A percentile compares a stretch with the other conserved stretches of the same genome.
Evolutionary conservation across 2,888 invertebrate species (phyloP).

Genomic region (Sphaerophoria taeniata): DNA sequence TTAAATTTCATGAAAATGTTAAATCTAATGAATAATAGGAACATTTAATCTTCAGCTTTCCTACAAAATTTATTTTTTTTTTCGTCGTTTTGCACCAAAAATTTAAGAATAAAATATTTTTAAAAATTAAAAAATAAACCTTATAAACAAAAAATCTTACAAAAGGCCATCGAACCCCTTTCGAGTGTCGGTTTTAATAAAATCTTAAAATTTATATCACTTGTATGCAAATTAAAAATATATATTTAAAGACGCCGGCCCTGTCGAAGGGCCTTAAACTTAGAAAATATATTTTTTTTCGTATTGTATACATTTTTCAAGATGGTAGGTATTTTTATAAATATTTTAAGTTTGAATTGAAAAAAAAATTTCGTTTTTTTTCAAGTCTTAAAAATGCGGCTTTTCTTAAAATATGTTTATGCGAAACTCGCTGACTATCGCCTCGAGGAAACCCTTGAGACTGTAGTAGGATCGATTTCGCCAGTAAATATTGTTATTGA

Average conservation of each 20-base stretch:
- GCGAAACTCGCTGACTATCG: conserved; percentile 81
- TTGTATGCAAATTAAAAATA: conserved; percentile 65
- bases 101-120: neutral
- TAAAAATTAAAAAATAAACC: neutral
- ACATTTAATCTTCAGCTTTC: conserved; percentile 59
- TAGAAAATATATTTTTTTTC: neutral
- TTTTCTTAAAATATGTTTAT: conserved; percentile 80
- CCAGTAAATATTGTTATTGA: conserved; percentile 83
- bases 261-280: conserved; percentile 16
- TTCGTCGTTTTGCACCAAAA: conserved; percentile 49
- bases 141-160: conserved; percentile 56
- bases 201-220: conserved; percentile 73
- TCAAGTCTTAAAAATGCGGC: too few relatives aligned
- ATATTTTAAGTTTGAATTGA: conserved; percentile 13
- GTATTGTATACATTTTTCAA: conserved; percentile 16
- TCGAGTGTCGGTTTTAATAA: conserved; percentile 36
- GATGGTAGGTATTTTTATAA: conserved; percentile 6
- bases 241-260: neutral
- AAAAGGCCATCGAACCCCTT: conserved; percentile 65
- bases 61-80: conserved; percentile 15
- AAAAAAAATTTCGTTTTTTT: neutral
- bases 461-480: conserved; percentile 81
- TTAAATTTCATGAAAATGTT: conserved; percentile 19
- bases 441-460: conserved; percentile 80
- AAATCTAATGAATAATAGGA: conserved; percentile 65